phyloP scores from a whole-genome alignment of 2,888 invertebrate genomes.

The Drosophila eohydei region DNA sequence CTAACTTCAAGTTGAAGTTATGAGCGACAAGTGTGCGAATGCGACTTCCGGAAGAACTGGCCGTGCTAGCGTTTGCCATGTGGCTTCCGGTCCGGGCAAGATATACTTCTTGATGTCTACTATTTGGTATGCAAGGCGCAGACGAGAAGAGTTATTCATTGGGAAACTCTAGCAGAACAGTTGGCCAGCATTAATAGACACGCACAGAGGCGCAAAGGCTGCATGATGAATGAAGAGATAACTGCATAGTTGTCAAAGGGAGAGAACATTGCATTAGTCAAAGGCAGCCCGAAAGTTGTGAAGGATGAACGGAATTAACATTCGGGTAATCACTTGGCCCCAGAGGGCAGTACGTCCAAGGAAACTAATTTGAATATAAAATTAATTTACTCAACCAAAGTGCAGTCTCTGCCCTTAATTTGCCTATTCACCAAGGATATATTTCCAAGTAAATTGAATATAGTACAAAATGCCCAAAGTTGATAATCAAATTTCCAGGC shows the following conservation, averaged over 20 bases:
- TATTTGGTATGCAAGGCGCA: slow-evolving; percentile 44
- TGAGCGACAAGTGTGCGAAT: slow-evolving; percentile 78
- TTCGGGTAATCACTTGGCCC: slow-evolving; percentile 20
- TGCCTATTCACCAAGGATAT: slow-evolving; percentile 11
- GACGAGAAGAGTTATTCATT: slow-evolving; percentile 57
- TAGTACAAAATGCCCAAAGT: not conserved
- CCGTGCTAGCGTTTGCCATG: slow-evolving; percentile 33
- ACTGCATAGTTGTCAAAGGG: slow-evolving; percentile 29
- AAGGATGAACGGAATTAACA: slow-evolving; percentile 23
- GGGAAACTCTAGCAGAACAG: slow-evolving; percentile 41
- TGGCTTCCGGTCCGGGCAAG: slow-evolving; percentile 42
- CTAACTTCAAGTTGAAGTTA: slow-evolving; percentile 57
- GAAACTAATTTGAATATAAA: slow-evolving; percentile 37
- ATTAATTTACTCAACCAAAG: slow-evolving; percentile 23
- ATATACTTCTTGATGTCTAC: slow-evolving; percentile 43
- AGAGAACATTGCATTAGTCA: slow-evolving; percentile 4
- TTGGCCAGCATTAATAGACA: slow-evolving; percentile 48
- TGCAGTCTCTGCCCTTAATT: slow-evolving; percentile 22
- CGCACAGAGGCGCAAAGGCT: slow-evolving; percentile 22
- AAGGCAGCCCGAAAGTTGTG: slow-evolving; percentile 17
- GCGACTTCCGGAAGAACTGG: slow-evolving; percentile 53
- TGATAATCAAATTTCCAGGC: slow-evolving; percentile 36
- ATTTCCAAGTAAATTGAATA: slow-evolving; percentile 17
- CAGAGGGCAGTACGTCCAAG: slow-evolving; percentile 6
- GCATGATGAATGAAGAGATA: slow-evolving; percentile 33